These are phyloP conservation scores for Rachycentron canadum DNA, from an alignment of 2,797 vertebrate species.

Conservation along the genomic window DNA sequence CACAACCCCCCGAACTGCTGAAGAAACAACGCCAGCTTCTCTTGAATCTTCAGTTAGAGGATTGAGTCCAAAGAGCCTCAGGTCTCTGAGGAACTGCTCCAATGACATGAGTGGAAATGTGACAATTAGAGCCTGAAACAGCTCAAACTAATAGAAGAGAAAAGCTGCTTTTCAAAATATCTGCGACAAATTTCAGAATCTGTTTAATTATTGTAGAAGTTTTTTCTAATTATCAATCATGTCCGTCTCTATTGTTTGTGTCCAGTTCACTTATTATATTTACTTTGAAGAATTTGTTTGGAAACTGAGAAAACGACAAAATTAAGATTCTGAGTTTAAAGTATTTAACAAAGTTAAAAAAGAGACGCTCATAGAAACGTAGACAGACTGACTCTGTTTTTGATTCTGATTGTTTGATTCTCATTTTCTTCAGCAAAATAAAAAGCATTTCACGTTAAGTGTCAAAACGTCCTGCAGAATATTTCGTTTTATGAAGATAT, in stretches of 20 bases:
- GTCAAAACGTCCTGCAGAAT: neutral
- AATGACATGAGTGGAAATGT: neutral
- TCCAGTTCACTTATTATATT: too few species aligned
- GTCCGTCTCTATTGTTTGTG: too few species aligned
- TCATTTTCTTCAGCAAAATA: neutral
- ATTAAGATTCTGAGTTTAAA: neutral
- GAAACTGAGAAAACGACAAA: neutral
- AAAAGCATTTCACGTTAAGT: too few species aligned
- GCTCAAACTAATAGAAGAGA: neutral
- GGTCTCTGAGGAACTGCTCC: neutral
- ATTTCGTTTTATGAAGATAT: too few species aligned
- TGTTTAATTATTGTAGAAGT: neutral
- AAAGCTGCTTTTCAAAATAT: neutral
- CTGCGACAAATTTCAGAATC: neutral
- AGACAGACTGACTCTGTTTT: too few species aligned
- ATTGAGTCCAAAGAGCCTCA: constrained; percentile 14
- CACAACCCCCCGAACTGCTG: constrained; percentile 38
- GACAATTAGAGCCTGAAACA: neutral
- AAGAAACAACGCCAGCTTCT: fast-evolving
- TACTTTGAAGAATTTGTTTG: too few species aligned
- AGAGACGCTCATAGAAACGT: too few species aligned
- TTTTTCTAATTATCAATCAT: neutral
- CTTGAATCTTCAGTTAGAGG: neutral
- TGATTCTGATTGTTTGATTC: too few species aligned
- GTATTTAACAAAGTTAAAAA: too few species aligned